These are phyloP conservation scores for Tenebrosternarchus preto DNA, from an alignment of 2,113 vertebrate genomes.

Conservation along the genomic window DNA sequence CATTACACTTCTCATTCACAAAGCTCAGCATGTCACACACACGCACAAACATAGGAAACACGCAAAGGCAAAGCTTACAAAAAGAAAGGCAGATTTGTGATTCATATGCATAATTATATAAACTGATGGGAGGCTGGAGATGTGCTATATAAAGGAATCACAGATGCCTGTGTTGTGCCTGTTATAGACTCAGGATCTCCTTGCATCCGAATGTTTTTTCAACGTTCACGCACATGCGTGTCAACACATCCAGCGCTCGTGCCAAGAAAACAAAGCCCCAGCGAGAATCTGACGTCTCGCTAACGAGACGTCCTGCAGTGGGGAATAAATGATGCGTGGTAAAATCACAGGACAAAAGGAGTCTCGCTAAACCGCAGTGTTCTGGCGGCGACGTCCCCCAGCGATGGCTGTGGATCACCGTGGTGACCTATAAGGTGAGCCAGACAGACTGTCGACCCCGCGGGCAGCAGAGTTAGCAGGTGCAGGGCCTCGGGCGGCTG, in stretches of 20 bases:
- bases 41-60: background rate
- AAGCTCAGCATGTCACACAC: conserved; percentile 7
- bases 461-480: conserved; percentile 69
- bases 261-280: background rate
- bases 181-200: background rate
- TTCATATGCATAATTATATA: conserved; percentile 22
- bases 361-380: background rate
- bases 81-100: conserved; percentile 9
- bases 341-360: background rate
- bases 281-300: background rate
- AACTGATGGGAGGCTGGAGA: background rate
- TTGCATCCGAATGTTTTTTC: background rate
- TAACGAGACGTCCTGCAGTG: background rate
- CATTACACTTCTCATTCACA: conserved; percentile 41
- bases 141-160: conserved; percentile 12
- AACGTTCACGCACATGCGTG: background rate
- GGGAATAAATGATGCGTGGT: background rate
- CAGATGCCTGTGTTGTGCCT: background rate
- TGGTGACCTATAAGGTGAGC: conserved; percentile 43
- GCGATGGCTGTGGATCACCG: background rate
- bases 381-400: background rate
- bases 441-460: conserved; percentile 51
- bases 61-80: background rate
- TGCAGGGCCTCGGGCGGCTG: conserved; percentile 66
- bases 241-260: background rate